Percentiles rank a stretch among this genome's conserved stretches.
Evolutionary conservation across 2,797 vertebrate species (phyloP).

Genomic region (Melanotaenia pygmaea): DNA sequence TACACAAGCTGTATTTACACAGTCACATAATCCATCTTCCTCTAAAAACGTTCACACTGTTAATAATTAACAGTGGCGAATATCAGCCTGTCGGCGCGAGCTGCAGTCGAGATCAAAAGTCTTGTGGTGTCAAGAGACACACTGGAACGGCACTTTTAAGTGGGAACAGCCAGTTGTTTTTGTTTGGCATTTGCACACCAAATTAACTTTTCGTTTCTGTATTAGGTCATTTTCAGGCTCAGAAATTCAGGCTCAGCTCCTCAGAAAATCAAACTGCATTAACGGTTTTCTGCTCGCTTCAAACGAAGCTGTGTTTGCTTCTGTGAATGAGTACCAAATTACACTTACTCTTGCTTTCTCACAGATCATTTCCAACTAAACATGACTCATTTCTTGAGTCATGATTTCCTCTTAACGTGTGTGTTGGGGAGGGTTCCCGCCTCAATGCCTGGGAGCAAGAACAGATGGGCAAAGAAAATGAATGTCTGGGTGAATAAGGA

Average conservation of each 20-base stretch:
- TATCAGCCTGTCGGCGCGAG: conserved; percentile 6
- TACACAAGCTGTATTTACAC: background rate
- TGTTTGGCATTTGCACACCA: conserved; percentile 45
- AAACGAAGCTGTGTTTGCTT: conserved; percentile 16
- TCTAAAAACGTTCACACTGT: background rate
- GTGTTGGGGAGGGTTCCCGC: conserved; percentile 7
- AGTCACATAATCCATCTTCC: background rate
- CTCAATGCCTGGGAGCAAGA: conserved; percentile 30
- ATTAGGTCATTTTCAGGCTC: conserved; percentile 32
- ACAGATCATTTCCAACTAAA: conserved; percentile 13
- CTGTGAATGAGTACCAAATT: conserved; percentile 4
- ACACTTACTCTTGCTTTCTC: conserved; percentile 4
- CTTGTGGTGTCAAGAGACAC: conserved; percentile 24
- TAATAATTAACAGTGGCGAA: conserved; percentile 24
- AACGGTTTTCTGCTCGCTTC: conserved; percentile 31
- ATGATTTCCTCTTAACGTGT: conserved; percentile 16
- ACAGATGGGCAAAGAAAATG: conserved; percentile 64
- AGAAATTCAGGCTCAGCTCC: conserved; percentile 19
- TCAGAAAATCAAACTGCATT: conserved; percentile 33
- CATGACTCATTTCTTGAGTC: conserved; percentile 24
- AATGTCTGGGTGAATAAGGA: conserved; percentile 56
- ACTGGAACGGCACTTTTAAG: conserved; percentile 17
- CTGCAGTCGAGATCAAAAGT: conserved; percentile 2
- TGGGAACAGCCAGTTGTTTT: conserved; percentile 35
- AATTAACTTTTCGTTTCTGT: conserved; percentile 49